Base-by-base conservation (phyloP, 2,113 vertebrate species). In the Collichthys lucidus region DNA sequence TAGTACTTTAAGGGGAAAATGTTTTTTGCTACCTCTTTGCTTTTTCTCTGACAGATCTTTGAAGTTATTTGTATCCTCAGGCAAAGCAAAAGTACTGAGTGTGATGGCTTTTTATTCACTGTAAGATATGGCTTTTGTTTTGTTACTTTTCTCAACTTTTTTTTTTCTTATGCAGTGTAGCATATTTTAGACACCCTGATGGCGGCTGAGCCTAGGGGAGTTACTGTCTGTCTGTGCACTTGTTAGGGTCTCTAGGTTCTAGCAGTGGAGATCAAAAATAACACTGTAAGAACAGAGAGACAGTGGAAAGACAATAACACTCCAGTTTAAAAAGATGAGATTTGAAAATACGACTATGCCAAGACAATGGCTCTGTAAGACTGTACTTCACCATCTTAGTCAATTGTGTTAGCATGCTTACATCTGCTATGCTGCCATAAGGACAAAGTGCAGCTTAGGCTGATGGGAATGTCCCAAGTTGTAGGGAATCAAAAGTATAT, bases 41-140 rank as follows among this genome's bases (percentile, higher is more conserved):
- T 73, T 79, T 77, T 87, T 86, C 74, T 75, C 77, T 85, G 86
- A 85, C 74, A 77, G 80, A 88, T 89, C 88, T 92, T 92, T 95
- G 88, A 94, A 93, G 90, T 91, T 91, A 86, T 94, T 85, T 88
- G 68, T 90, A 65, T 91, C 92, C 90, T 72, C 46, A 35, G 91
- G 93, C 88, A 42, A 87, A 83, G 61, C 60, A 84, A 60, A 90
- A 92, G 79, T 49, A 90, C 68, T 22, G 85, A 85, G 72, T 62
- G 71, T 64, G 81, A 87, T 67, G 65, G 57, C 59, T 82, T 90
- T 85, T 79, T 86, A 80, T 92, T 82, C 44, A 3, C 66, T 79
- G 82, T 77, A 83, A 85, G 60, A 89, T 82, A 83, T 77, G 19
- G 52, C 55, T 91, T 89, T 86, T 88, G 81, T 87, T 86, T 85